Evolutionary conservation across 2,888 invertebrate genomes (phyloP), one percentile per base, ranked within the genome.

Genomic region (Hofmannophila pseudospretella): DNA sequence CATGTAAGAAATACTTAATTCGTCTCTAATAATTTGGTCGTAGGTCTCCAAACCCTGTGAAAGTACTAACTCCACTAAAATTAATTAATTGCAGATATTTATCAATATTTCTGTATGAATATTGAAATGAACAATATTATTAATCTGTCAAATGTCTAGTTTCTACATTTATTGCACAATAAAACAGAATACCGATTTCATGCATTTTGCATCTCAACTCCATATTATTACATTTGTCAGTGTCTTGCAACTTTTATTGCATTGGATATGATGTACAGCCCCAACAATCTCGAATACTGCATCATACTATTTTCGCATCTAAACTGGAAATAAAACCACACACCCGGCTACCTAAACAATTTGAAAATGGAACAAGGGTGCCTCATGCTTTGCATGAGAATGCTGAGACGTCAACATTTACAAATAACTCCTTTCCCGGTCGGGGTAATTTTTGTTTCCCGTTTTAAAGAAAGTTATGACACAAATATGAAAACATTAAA

Each of bases 241-340:
- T 75, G 80, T 81, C 81, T 67, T 64, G 65, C 68, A 81, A 82
- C 64, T 82, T 82, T 77, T 80, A 82, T 81, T 80, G 75, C 80
- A 64, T 60, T 63, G 62, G 70, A 67, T 74, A 71, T 76, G 72
- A 76, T 72, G 59, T 54, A 60, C 58, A 59, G 60, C 52, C 50
- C n/a, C 65, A 62, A 65, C 71, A 73, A 77, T 77, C 73, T 75
- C 63, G 55, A 58, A 57, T 51, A 49, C 53, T 43, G 42, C 47
- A 51, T 51, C 53, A 49, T 49, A 49, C 57, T 57, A 51, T 58
- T 59, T 63, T 54, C 57, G 51, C 54, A 56, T 62, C 55, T 58
- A 57, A 72, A 70, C 61, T 67, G 58, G 64, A 70, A 75, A 70
- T 67, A 64, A 67, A 74, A 73, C 72, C 64, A 56, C 67, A 70